Conservation (phyloP, 1,140 invertebrate species). For the Sinonovacula constricta region DNA sequence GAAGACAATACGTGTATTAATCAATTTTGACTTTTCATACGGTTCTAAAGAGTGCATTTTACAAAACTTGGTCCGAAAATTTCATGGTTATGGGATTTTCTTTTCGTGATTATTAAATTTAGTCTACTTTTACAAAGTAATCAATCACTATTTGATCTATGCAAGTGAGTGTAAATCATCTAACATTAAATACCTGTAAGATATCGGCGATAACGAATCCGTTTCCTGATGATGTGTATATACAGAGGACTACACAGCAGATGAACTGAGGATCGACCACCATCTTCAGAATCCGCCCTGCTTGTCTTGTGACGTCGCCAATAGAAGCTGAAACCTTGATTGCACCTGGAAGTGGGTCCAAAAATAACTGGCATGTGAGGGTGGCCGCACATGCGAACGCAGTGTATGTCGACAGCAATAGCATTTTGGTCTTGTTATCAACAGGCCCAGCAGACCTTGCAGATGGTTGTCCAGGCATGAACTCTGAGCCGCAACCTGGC, state of each 20-base stretch:
- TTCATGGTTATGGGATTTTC: too few relatives aligned
- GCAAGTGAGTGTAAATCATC: too few relatives aligned
- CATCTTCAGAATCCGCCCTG: constrained; percentile 59
- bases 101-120: too few relatives aligned
- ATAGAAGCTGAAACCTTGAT: background rate
- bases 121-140: too few relatives aligned
- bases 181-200: constrained; percentile 57
- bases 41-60: too few relatives aligned
- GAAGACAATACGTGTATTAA: background rate
- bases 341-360: constrained; percentile 60
- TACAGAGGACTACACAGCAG: constrained; percentile 54
- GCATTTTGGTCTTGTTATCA: constrained; percentile 50
- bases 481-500: too few relatives aligned
- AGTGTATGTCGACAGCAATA: constrained; percentile 65
- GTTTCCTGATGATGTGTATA: constrained; percentile 60
- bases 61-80: too few relatives aligned
- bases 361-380: constrained; percentile 55
- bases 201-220: constrained; percentile 65
- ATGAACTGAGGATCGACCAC: constrained; percentile 56
- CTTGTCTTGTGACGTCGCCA: constrained; percentile 48
- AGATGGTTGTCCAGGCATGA: too few relatives aligned
- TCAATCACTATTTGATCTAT: too few relatives aligned
- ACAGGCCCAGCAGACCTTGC: too few relatives aligned
- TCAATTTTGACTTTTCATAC: too few relatives aligned
- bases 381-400: constrained; percentile 56